Conservation (phyloP, 2,888 invertebrate genomes). For the Tanypteryx hageni region DNA sequence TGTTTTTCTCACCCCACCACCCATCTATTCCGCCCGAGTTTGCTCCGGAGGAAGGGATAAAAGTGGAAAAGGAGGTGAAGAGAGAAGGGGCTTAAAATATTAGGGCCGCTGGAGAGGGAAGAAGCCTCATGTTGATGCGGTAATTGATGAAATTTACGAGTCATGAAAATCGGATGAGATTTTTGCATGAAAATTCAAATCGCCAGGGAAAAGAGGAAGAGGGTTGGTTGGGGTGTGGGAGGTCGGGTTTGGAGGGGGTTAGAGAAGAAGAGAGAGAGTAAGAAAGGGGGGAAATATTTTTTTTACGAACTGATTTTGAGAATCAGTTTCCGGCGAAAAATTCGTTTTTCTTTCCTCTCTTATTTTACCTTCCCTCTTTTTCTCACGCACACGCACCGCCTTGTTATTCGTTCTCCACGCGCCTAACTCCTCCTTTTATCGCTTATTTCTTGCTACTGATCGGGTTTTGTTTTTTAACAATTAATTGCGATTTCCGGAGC, state of each 20-base stretch:
- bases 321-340: neutral
- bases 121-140: neutral
- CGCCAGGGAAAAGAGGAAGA: neutral
- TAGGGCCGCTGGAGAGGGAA: neutral
- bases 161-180: conserved; percentile 33
- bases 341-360: neutral
- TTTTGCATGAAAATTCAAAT: neutral
- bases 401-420: neutral
- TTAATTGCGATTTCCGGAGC: conserved; percentile 4
- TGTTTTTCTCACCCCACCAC: too few relatives aligned
- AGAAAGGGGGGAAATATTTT: neutral
- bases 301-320: neutral
- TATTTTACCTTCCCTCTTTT: neutral
- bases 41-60: neutral
- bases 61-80: neutral
- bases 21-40: neutral
- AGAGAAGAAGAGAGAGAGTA: neutral
- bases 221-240: neutral
- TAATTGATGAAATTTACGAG: conserved; percentile 38
- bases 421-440: neutral
- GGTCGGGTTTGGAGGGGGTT: neutral
- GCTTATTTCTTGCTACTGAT: neutral
- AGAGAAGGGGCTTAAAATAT: neutral
- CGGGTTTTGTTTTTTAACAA: neutral
- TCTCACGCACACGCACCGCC: neutral